Evolutionary conservation across 2,113 vertebrate species (phyloP).

Genomic region (Otis tarda): DNA sequence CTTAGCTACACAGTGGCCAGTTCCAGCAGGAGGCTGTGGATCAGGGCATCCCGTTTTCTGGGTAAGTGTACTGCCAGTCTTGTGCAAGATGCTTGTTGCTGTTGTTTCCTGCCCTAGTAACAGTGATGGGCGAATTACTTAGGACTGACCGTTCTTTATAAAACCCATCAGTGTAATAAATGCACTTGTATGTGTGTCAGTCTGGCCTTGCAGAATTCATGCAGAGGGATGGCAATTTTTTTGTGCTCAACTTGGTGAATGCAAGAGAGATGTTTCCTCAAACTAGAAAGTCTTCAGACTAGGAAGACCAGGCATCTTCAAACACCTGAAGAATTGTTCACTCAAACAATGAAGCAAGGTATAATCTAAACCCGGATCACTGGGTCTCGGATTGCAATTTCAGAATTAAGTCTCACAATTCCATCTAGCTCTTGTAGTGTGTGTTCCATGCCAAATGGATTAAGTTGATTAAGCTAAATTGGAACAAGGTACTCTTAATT

Average conservation of each 20-base stretch:
- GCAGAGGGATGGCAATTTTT: background rate
- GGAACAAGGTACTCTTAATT: background rate
- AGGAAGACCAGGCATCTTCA: background rate
- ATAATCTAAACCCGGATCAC: background rate
- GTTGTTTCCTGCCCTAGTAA: background rate
- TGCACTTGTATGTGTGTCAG: background rate
- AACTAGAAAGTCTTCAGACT: background rate
- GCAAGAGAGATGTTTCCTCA: background rate
- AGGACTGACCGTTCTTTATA: background rate
- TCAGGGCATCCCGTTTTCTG: background rate
- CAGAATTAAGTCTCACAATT: background rate
- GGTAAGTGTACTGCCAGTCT: background rate
- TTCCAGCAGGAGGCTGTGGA: background rate
- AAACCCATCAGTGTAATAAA: background rate
- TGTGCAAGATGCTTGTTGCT: accelerated
- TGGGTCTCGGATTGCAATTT: background rate
- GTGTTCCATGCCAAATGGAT: background rate
- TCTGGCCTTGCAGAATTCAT: background rate
- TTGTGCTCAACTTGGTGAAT: background rate
- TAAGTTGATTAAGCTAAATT: background rate
- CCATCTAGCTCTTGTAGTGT: background rate
- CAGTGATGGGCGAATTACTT: background rate
- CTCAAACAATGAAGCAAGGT: background rate
- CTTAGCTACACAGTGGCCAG: background rate
- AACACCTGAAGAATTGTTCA: background rate